Evolutionary conservation across 2,888 invertebrate species (phyloP).

Genomic region (Sinhomidia bicolor): DNA sequence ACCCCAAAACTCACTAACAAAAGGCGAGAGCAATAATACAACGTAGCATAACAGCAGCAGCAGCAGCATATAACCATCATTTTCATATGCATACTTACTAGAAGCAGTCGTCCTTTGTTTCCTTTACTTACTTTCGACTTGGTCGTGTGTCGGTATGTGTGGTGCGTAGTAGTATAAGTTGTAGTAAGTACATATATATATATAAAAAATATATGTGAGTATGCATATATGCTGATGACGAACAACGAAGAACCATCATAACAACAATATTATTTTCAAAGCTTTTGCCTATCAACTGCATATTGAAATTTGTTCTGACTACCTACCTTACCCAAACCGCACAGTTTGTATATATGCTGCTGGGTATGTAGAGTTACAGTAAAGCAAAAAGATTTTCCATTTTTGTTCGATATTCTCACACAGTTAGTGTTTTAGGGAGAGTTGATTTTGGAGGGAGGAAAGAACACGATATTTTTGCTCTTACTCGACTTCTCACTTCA

Average conservation of each 20-base stretch:
- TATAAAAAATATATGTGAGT: too few relatives aligned
- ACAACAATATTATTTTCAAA: neutral
- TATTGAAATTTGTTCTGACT: too few relatives aligned
- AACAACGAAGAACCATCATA: too few relatives aligned
- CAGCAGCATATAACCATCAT: too few relatives aligned
- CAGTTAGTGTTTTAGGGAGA: slow-evolving; percentile 7
- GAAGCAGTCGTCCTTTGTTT: neutral
- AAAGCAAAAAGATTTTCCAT: slow-evolving; percentile 11
- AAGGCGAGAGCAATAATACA: too few relatives aligned
- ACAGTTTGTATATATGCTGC: neutral
- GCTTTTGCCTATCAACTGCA: neutral
- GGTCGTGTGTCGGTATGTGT: neutral
- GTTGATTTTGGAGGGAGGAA: slow-evolving; percentile 1
- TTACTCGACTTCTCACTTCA: neutral
- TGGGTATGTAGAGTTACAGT: neutral
- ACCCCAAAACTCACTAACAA: too few relatives aligned
- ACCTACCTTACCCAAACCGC: too few relatives aligned
- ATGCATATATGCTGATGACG: too few relatives aligned
- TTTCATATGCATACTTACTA: neutral
- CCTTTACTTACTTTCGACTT: neutral
- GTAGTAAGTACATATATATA: too few relatives aligned
- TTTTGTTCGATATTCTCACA: slow-evolving; percentile 32
- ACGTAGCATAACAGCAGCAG: too few relatives aligned
- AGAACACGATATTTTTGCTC: neutral
- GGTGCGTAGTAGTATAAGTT: too few relatives aligned